phyloP scores from a whole-genome alignment of 2,113 vertebrate genomes.

The Rhodinocichla rosea region DNA sequence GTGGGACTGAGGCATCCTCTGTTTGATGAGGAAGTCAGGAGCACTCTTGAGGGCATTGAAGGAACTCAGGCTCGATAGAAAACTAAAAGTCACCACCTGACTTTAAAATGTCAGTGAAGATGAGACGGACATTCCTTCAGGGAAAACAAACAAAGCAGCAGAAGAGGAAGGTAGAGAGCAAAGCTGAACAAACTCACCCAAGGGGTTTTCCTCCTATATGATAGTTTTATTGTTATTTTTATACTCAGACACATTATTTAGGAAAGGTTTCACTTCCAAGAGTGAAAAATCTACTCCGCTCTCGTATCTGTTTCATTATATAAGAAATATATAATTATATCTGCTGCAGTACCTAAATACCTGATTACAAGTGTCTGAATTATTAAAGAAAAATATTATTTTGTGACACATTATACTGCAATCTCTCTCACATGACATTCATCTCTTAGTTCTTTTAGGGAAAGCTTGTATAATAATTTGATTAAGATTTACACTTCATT shows the following conservation, averaged over 20 bases:
- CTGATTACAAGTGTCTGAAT: neutral
- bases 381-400: neutral
- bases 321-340: neutral
- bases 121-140: neutral
- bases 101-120: slow-evolving; percentile 27
- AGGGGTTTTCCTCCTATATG: neutral
- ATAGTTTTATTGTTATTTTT: neutral
- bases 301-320: neutral
- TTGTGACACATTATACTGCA: neutral
- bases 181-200: neutral
- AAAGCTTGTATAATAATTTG: neutral
- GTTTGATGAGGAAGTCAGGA: neutral
- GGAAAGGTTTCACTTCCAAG: neutral
- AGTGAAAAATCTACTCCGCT: neutral
- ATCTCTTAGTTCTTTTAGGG: neutral
- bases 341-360: neutral
- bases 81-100: slow-evolving; percentile 28
- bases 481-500: neutral
- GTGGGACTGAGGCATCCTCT: neutral
- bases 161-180: neutral
- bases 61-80: neutral
- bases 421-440: neutral
- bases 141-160: neutral
- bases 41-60: neutral
- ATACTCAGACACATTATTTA: neutral